Evolutionary conservation across 2,797 vertebrate genomes (phyloP).

Genomic region (Sebastes kiyomatsui): DNA sequence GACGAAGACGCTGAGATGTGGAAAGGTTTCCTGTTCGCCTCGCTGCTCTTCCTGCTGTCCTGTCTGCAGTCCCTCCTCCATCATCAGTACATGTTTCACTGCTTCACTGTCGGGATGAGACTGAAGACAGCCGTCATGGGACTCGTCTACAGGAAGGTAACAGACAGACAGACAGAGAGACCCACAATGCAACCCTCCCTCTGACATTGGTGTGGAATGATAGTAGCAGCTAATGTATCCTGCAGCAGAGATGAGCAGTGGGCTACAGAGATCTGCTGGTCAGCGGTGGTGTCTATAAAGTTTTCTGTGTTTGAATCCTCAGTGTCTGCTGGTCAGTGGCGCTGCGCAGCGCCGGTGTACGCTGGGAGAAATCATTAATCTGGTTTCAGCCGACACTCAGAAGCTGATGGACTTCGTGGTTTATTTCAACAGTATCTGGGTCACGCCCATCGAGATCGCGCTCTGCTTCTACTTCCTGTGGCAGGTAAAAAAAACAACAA

Average conservation of each 20-base stretch:
- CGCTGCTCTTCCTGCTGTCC: slow-evolving; percentile 83
- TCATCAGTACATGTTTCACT: slow-evolving; percentile 87
- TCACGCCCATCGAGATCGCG: slow-evolving; percentile 84
- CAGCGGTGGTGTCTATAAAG: slow-evolving; percentile 59
- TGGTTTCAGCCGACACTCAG: slow-evolving; percentile 88
- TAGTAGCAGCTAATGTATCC: background rate
- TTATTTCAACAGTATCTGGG: slow-evolving; percentile 88
- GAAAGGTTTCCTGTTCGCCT: slow-evolving; percentile 86
- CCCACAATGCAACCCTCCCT: background rate
- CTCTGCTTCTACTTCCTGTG: slow-evolving; percentile 90
- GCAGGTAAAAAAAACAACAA: slow-evolving; percentile 79
- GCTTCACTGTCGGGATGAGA: slow-evolving; percentile 87
- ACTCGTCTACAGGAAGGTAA: slow-evolving; percentile 90
- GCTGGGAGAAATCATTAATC: slow-evolving; percentile 87
- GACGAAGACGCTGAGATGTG: slow-evolving; percentile 77
- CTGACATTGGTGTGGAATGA: background rate
- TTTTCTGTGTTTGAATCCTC: slow-evolving; percentile 10
- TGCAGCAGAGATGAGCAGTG: background rate
- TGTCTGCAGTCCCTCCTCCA: slow-evolving; percentile 88
- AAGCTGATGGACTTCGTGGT: slow-evolving; percentile 87
- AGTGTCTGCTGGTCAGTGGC: slow-evolving; percentile 86
- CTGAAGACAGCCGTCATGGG: slow-evolving; percentile 87
- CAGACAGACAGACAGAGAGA: background rate
- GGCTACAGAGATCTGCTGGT: slow-evolving; percentile 65
- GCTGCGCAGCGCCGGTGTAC: slow-evolving; percentile 77